Base-by-base conservation (phyloP, 2,888 invertebrate species). In the Nasonovia ribisnigri region DNA sequence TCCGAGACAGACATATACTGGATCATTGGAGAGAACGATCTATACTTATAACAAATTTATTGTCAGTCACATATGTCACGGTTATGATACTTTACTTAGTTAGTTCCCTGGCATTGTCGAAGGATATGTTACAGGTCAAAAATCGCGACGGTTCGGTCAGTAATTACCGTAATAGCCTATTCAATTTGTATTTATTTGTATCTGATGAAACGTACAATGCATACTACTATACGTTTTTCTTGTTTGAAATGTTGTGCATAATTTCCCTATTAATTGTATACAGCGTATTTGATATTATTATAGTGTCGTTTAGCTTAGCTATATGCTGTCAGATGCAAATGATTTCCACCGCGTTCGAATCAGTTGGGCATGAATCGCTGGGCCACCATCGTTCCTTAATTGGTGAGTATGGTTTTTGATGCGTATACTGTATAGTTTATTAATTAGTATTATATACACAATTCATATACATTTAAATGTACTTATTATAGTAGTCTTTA, bases 231-330 rank as follows among this genome's bases (percentile, higher is more conserved):
- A 6, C 6, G 16, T 77, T 77, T 77, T 77, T 0, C 77, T 6
- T 36, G 6, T 6, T 1, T 2, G 77, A 77, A 20, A 16, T 20
- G 0, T 36, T 20, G 36, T 67, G n/a, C 46, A 0, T 46, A 11
- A 16, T n/a, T 5, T 13, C n/a, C 1, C 0, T 3, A n/a, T 3
- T 20, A 77, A n/a, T 20, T 1, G 0, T 2, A 5, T 1, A 2
- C 0, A 0, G 20, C 36, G 2, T 77, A 20, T 77, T 36, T 36
- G 77, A 77, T 36, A 20, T 36, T 1, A 1, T 77, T 77, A 2
- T 77, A 6, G 2, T 77, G 16, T 36, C 77, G 36, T 20, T 77
- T 8, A 36, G 16, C 20, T 77, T 77, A 36, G 77, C 36, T 77
- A 77, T 77, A 16, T 16, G 36, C 6, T 36, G n/a, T 77, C 77